Evolutionary conservation across 1,140 invertebrate genomes (phyloP), one percentile per base, ranked within the genome.

Genomic region (Nymphalis io): DNA sequence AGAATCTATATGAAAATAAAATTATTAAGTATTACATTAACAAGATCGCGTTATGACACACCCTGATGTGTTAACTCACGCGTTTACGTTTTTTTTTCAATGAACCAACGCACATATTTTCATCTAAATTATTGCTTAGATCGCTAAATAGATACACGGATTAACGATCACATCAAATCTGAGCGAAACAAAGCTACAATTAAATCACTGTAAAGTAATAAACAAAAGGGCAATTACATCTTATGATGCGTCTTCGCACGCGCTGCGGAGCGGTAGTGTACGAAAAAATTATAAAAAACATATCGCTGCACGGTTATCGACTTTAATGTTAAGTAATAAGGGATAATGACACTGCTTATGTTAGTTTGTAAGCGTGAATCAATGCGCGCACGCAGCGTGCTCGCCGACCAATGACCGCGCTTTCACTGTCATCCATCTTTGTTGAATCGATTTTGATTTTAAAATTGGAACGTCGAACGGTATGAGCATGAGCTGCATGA

Each of bases 391-490:
- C 85, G 87, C 85, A 87, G 79, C 66, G 64, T 78, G 69, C 71
- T 73, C 75, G 71, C 63, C 88, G 85, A 88, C 86, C 88, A 88
- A 90, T 88, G 88, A 88, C 88, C 85, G 88, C 82, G 84, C 88
- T 90, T 90, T 90, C 88, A 85, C 88, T 87, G 82, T 76, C 84
- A 82, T 78, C 87, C 83, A 88, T 89, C 83, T 89, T 88, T 75
- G 74, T 79, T 82, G 75, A 79, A 64, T 64, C 62, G 63, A 83
- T 87, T 88, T 87, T 85, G 80, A 86, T 87, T 81, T 81, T 84
- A 81, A 87, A 89, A 82, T 85, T 81, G 75, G 81, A 86, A 84
- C 80, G 76, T 68, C 68, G 68, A 71, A 66, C 69, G 62, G 62
- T 72, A 64, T 72, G 64, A 74, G 59, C 70, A 75, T 75, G 76